Evolutionary conservation across 1,140 invertebrate genomes (phyloP), one percentile per base, ranked within the genome.

Genomic region (Mactra quadrangularis): DNA sequence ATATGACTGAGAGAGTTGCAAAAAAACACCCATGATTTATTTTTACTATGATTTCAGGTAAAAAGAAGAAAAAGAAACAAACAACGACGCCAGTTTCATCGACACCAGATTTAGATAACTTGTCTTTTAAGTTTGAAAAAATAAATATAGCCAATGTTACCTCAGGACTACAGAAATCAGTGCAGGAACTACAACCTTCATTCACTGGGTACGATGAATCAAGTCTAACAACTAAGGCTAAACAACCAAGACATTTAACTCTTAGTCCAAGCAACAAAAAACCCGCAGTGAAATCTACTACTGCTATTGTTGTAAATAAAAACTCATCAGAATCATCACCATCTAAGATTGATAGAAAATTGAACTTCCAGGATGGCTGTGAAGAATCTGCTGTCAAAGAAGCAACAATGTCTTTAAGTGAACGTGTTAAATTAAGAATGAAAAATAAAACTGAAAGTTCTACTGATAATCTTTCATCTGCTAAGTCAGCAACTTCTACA

Each of bases 51-150:
- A 19, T 50, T 62, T 33, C 59, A 76, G 74, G 35, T 27, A 76
- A 76, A 45, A 75, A 75, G 35, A 75, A 75, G 35, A 75, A 75
- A n/a, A 76, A 71, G 19, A 81, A 81, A 38, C 70, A 81, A 19
- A n/a, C 13, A n/a, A 53, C 64, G 25, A 35, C 45, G n/a, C 13
- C n/a, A 13, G 7, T 33, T 11, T 27, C 7, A 3, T 33, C 11
- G 22, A 33, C 72, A 0, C 50, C 72, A 45, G 33, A 31, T 19
- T 19, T 81, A 7, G 77, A 81, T 11, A 71, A 81, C 31, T 29
- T 81, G 55, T 81, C 77, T 13, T 81, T 81, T 66, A 19, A 81
- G 29, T 81, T 81, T 60, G 45, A 71, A 25, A 81, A 81, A 25
- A 55, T 81, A 17, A 71, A 71, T 33, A 19, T 81, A 2, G 25